A percentile compares a stretch with the other conserved stretches of the same genome.
Evolutionary conservation across 1,140 invertebrate species (phyloP).

Genomic region (Agrypnia vestita): DNA sequence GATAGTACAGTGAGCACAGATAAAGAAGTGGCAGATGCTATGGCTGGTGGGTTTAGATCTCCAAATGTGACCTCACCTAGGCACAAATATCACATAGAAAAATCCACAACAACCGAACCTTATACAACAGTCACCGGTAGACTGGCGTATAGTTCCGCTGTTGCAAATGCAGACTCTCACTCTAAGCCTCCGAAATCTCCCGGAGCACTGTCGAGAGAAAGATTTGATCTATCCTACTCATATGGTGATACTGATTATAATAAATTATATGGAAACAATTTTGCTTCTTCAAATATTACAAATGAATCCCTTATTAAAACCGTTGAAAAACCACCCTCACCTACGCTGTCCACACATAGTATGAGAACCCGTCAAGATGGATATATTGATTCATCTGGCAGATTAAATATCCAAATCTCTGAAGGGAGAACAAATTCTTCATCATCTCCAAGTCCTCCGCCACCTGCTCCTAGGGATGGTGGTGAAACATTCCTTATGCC

Average conservation of each 20-base stretch:
- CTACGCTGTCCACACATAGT: slow-evolving; percentile 77
- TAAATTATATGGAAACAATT: slow-evolving; percentile 51
- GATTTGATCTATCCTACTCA: slow-evolving; percentile 70
- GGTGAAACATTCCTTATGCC: slow-evolving; percentile 71
- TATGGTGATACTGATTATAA: slow-evolving; percentile 63
- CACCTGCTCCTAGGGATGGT: slow-evolving; percentile 82
- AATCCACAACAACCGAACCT: slow-evolving; percentile 72
- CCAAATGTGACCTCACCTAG: slow-evolving; percentile 72
- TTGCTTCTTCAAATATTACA: slow-evolving; percentile 46
- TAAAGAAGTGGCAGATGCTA: slow-evolving; percentile 72
- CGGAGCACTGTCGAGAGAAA: slow-evolving; percentile 69
- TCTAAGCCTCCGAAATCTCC: slow-evolving; percentile 71
- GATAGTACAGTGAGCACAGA: slow-evolving; percentile 71
- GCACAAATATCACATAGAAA: slow-evolving; percentile 72
- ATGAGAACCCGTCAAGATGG: slow-evolving; percentile 79
- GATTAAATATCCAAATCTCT: slow-evolving; percentile 72
- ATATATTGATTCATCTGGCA: slow-evolving; percentile 73
- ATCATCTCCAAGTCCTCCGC: slow-evolving; percentile 82
- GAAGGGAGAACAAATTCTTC: slow-evolving; percentile 74
- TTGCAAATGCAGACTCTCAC: slow-evolving; percentile 75
- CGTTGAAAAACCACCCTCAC: slow-evolving; percentile 75
- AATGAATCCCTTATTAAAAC: slow-evolving; percentile 45
- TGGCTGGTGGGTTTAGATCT: slow-evolving; percentile 67
- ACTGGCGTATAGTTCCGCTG: slow-evolving; percentile 75
- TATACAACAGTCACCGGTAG: slow-evolving; percentile 75